phyloP scores from a whole-genome alignment of 2,888 invertebrate genomes.

The Spatulosminthurus flaviceps region DNA sequence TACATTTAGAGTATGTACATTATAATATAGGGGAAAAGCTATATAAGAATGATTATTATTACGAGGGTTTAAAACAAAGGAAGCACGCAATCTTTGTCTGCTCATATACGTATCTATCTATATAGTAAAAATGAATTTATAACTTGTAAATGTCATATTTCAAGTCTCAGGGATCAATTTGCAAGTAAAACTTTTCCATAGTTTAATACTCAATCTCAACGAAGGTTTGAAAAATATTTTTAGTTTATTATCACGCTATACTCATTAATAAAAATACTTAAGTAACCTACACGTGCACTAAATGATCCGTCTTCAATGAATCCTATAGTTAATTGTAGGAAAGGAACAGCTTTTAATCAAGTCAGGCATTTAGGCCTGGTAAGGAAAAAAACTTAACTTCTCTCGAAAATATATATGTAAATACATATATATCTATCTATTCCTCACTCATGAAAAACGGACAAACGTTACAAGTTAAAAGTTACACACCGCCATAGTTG shows the following conservation, averaged over 20 bases:
- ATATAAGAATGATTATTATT: no score
- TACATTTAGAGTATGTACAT: no score
- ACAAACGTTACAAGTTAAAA: no score
- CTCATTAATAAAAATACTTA: constrained; percentile 28
- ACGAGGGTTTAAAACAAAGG: no score
- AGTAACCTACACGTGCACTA: background rate
- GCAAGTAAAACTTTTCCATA: background rate
- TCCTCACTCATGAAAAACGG: no score
- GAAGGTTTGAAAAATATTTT: background rate
- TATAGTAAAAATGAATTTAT: constrained; percentile 4
- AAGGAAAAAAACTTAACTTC: background rate
- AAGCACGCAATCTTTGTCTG: background rate
- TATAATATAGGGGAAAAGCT: no score
- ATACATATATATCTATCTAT: no score
- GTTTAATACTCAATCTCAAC: background rate
- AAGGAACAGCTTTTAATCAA: no score
- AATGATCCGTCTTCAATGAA: background rate
- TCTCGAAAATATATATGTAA: background rate
- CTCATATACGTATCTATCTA: background rate
- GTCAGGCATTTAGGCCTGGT: background rate
- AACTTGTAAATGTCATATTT: background rate
- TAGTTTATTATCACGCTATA: constrained; percentile 31
- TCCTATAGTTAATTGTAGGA: no score
- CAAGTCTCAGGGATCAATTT: background rate
- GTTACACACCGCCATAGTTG: no score